Evolutionary conservation across 2,113 vertebrate genomes (phyloP), one percentile per base, ranked within the genome.

Genomic region (Xyliphius kryptos): DNA sequence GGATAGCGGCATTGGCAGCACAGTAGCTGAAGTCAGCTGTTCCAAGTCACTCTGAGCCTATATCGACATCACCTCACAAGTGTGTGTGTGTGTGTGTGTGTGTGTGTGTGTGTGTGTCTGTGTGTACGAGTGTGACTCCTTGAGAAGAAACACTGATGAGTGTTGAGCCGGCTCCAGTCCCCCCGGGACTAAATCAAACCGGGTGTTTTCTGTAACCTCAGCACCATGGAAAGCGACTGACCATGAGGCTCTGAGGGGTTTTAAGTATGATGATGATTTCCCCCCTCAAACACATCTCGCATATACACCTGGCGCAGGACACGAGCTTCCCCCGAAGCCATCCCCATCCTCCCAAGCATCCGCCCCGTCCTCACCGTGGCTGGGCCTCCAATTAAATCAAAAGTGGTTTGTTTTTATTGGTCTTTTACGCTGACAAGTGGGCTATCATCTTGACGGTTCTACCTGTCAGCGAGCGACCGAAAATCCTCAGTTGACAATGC

Each of bases 371-470:
- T 71, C 48, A 63, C 68, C 77, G 79, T 77, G 79, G 84, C 83
- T 87, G 84, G 85, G 88, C 89, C 93, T 94, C 95, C 96, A 98
- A 97, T 97, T 97, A 98, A 97, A 98, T 96, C 92, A 97, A 97
- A 98, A 89, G 96, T 89, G 93, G 95, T 93, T 96, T 97, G 94
- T 97, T 97, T 97, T 97, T 98, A 97, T 97, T 97, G 95, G 95
- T 97, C 93, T 95, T 98, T 98, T 98, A 94, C 93, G 89, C 93
- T 98, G 95, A 98, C 95, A 97, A 97, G 95, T 97, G 95, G 94
- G 89, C 95, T 90, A 97, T 98, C 93, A 97, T 92, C 94, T 87
- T 90, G 90, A 93, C 87, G 91, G 90, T 89, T 89, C 87, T 85
- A 95, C 93, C 95, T 97, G 96, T 97, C 96, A 98, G 91, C 66